A percentile compares a stretch with the other conserved stretches of the same genome.
Conservation (phyloP, 2,797 vertebrate genomes). For the Spatula versicolor region DNA sequence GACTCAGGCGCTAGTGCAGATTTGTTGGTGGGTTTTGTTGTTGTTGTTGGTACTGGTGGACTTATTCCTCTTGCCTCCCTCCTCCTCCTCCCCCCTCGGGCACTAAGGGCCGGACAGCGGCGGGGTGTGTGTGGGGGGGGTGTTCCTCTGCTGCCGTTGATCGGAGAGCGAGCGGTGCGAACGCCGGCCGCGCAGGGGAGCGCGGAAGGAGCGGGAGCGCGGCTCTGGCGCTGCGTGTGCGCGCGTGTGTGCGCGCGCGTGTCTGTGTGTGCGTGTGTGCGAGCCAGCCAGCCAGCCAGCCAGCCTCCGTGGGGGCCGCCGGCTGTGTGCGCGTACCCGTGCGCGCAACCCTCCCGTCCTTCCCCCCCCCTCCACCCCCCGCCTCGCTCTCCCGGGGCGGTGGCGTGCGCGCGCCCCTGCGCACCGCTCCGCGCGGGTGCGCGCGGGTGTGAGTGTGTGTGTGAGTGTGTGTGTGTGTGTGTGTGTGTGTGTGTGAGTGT, state of each 20-base stretch:
- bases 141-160: conserved; percentile 81
- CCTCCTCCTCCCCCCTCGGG: conserved; percentile 72
- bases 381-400: not conserved
- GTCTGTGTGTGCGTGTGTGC: not conserved
- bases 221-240: conserved; percentile 24
- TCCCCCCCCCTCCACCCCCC: not conserved
- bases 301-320: not conserved
- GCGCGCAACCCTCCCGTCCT: not conserved
- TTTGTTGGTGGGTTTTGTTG: conserved; percentile 60
- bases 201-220: conserved; percentile 73
- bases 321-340: not conserved
- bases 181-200: conserved; percentile 79
- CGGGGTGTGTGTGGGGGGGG: conserved; percentile 40
- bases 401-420: not conserved
- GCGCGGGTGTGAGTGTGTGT: not conserved
- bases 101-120: conserved; percentile 71
- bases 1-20: conserved; percentile 63
- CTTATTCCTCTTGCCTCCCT: conserved; percentile 58
- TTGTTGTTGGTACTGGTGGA: conserved; percentile 55
- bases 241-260: not conserved
- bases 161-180: conserved; percentile 79
- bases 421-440: not conserved
- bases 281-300: not conserved
- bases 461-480: not conserved
- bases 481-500: not conserved